Conservation (phyloP, 2,113 vertebrate species). For the Dromaius novaehollandiae region DNA sequence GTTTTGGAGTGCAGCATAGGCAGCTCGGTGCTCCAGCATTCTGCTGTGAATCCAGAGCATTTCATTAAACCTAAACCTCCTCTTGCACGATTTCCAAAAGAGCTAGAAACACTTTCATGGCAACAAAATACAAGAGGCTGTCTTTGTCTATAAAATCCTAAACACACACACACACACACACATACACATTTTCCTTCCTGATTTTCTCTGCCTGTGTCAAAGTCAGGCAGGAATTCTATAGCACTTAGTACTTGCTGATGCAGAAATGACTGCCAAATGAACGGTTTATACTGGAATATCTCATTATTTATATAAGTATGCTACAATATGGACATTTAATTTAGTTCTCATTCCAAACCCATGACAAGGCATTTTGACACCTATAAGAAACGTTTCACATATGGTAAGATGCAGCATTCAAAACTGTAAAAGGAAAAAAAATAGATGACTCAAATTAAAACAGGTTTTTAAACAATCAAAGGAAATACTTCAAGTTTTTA, state of each 20-base stretch:
- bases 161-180: neutral
- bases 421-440: conserved; percentile 69
- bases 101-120: conserved; percentile 28
- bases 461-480: conserved; percentile 63
- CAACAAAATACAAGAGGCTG: neutral
- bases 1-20: neutral
- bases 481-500: conserved; percentile 63
- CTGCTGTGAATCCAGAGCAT: conserved; percentile 5
- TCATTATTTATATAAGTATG: conserved; percentile 73
- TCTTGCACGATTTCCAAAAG: conserved; percentile 20
- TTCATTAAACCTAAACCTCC: conserved; percentile 5
- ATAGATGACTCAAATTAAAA: conserved; percentile 71
- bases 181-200: conserved; percentile 29
- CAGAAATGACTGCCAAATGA: conserved; percentile 70
- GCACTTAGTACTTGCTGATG: conserved; percentile 51
- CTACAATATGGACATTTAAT: conserved; percentile 72
- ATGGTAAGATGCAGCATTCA: conserved; percentile 66
- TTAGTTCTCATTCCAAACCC: conserved; percentile 78
- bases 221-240: conserved; percentile 37
- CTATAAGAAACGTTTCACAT: conserved; percentile 77
- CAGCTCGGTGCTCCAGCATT: neutral
- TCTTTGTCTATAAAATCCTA: conserved; percentile 12
- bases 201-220: conserved; percentile 6
- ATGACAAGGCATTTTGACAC: conserved; percentile 79
- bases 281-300: conserved; percentile 79